Percentiles rank a stretch among this genome's conserved stretches.
Evolutionary conservation across 2,797 vertebrate genomes (phyloP).

Genomic region (Epinephelus coioides): DNA sequence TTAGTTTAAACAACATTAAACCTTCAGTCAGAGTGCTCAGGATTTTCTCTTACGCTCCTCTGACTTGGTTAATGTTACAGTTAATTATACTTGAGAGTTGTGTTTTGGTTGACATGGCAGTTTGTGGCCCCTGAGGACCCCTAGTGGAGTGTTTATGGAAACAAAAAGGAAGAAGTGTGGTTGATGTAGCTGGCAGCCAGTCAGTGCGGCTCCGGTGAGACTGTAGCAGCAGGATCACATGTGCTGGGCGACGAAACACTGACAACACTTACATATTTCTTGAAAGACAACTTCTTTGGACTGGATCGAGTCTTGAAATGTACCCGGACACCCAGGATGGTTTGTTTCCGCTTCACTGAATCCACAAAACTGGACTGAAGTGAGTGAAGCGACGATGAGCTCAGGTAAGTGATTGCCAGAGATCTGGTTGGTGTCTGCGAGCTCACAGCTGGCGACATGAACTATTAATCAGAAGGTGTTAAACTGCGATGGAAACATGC

Average conservation of each 20-base stretch:
- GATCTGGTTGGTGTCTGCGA: neutral
- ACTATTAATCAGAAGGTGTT: neutral
- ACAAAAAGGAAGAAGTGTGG: slow-evolving; percentile 9
- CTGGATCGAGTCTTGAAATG: neutral
- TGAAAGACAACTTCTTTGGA: neutral
- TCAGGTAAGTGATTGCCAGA: slow-evolving; percentile 68
- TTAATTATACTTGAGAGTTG: neutral
- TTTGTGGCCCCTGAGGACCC: slow-evolving; percentile 34
- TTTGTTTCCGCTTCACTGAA: slow-evolving; percentile 12
- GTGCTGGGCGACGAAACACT: neutral
- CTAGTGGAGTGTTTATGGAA: slow-evolving; percentile 50
- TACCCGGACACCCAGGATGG: neutral
- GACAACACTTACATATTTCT: neutral
- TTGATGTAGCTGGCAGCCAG: neutral
- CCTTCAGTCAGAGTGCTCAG: neutral
- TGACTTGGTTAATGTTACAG: neutral
- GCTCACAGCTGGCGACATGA: neutral
- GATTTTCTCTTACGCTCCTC: neutral
- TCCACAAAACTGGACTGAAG: slow-evolving; percentile 22
- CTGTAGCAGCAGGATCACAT: neutral
- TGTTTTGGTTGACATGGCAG: neutral
- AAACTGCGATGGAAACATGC: neutral
- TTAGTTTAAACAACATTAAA: neutral
- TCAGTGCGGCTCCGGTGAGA: neutral
- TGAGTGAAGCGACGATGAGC: slow-evolving; percentile 58